Base-by-base conservation (phyloP, 2,888 invertebrate species). In the Sipha maydis region DNA sequence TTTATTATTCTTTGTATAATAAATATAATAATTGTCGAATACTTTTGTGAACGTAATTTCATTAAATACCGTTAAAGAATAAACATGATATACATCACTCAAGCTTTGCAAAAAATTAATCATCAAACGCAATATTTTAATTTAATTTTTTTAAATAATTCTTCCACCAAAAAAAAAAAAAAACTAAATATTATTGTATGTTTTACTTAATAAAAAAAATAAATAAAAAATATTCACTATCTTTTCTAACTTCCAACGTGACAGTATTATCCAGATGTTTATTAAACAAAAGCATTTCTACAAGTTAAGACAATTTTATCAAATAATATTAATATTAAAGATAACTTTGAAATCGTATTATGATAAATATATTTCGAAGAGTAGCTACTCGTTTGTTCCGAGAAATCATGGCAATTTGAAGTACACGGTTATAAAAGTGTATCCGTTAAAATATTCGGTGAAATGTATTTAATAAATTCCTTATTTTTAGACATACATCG, bases 1-100 rank as follows among this genome's bases (percentile, higher is more conserved):
- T 75, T 84, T 56, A 84, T 84, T 76, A 61, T 61, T 76, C 38
- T n/a, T 38, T 38, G 21, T 41, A 76, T 61, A 75, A 41, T 84
- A 75, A 56, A 75, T 56, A 75, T 56, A 75, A 84, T 75, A 75
- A 75, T 28, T 83, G 14, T 75, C 56, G 54, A 19, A 73, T 19
- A 38, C n/a, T 56, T 83, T 75, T 34, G 17, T 38, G n/a, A 5
- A 38, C 61, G 34, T 61, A 21, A 84, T 61, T 76, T 84, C 56
- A 76, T 76, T 76, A 31, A 83, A 84, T 28, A 61, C 28, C 28
- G 38, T 21, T 28, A 38, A 8, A 54, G 25, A 61, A 84, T 61
- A 75, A 76, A 61, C 19, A 54, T 3, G 73, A 56, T 25, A 61
- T 38, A 28, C 38, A 76, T 84, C 61, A 28, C 38, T 61, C 21